Evolutionary conservation across 2,113 vertebrate species (phyloP).

Genomic region (Ochotona curzoniae): DNA sequence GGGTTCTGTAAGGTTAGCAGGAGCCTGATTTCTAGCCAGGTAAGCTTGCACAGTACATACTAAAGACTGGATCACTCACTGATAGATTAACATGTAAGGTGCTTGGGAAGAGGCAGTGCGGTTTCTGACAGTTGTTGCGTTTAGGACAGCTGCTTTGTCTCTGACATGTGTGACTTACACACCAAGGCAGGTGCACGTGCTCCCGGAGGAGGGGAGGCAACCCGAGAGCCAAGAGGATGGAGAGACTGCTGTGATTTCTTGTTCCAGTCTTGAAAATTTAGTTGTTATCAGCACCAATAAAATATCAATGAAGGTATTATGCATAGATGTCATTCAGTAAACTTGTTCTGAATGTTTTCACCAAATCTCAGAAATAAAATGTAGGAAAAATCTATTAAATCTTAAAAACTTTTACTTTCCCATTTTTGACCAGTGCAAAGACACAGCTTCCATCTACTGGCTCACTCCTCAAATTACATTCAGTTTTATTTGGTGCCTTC

Average conservation of each 20-base stretch:
- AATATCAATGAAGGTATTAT: background rate
- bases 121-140: constrained; percentile 18
- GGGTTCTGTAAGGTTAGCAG: background rate
- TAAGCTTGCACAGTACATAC: background rate
- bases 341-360: background rate
- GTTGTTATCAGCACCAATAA: constrained; percentile 1
- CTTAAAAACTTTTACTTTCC: background rate
- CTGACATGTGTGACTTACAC: background rate
- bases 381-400: background rate
- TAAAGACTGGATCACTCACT: constrained; percentile 8
- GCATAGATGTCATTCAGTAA: background rate
- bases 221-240: background rate
- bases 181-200: background rate
- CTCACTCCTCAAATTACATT: background rate
- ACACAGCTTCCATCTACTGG: too few species aligned
- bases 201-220: too few species aligned
- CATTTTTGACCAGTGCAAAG: too few species aligned
- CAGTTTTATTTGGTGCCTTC: background rate
- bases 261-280: background rate
- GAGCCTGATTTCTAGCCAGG: constrained; percentile 22
- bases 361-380: constrained; percentile 16
- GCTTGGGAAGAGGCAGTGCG: background rate
- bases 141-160: background rate
- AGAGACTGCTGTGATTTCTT: background rate
- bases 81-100: background rate